Base-by-base conservation (phyloP, 53 echinoderm and acorn worm genomes). In the Glandiceps talaboti region DNA sequence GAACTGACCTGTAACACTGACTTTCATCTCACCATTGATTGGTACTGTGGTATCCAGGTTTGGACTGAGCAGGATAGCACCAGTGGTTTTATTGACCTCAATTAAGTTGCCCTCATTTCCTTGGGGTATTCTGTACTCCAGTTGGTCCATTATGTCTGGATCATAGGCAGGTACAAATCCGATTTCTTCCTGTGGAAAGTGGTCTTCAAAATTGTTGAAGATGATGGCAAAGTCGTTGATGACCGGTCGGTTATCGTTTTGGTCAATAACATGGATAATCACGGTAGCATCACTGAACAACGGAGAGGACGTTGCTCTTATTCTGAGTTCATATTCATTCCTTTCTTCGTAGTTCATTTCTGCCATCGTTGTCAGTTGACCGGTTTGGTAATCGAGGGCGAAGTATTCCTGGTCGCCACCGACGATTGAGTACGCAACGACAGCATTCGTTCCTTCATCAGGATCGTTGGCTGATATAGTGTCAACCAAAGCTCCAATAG, bases 161-260 rank as follows among this genome's bases (percentile, higher is more conserved):
- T 94, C 99, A 1, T 80, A 81, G 10, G 99, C 94, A 14, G 99
- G 99, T 10, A 99, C 99, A 81, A 77, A 85, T 14, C 99, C 99
- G 28, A 99, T 99, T 75, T 91, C 94, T 0, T 88, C 93, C 1
- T 87, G 88, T 20, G 89, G 93, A 81, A 99, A 99, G 77, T 91
- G 86, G 6, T 93, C 99, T 77, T 89, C 86, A 79, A 93, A 99
- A 80, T 99, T 99, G 75, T 99, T 94, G 83, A 99, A 94, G 75
- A 87, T 87, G 33, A 99, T 93, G 75, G 93, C 99, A 88, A 99
- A 99, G 82, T 99, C 82, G 12, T 88, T 86, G 31, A 94, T 76
- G 27, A 99, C 75, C 1, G 99, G 99, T 0, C 74, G 77, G 78
- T 99, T 99, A 87, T 99, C 99, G 32, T 99, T 99, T n/a, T 83